Conservation (phyloP, 2,113 vertebrate genomes). For the Muscicapa adusta region DNA sequence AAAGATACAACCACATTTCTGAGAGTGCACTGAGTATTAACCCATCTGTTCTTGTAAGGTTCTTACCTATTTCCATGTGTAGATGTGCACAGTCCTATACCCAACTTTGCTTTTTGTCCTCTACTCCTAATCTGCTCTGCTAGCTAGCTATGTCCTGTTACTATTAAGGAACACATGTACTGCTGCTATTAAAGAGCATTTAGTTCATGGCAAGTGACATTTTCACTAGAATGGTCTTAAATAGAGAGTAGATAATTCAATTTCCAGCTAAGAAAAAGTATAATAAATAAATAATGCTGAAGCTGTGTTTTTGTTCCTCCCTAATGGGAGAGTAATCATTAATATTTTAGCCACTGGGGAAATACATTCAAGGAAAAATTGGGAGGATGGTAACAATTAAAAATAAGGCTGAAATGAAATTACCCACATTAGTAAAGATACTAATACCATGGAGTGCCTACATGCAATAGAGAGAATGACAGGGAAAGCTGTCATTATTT, state of each 20-base stretch:
- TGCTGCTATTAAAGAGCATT: not conserved
- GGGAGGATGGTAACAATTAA: not conserved
- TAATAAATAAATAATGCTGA: conserved; percentile 48
- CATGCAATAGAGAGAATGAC: not conserved
- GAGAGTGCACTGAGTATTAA: not conserved
- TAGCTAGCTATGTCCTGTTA: not conserved
- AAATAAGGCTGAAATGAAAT: not conserved
- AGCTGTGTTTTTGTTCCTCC: not conserved
- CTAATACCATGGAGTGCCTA: not conserved
- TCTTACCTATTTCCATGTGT: not conserved
- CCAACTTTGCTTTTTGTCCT: not conserved
- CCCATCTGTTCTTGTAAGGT: not conserved
- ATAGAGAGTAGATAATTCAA: not conserved
- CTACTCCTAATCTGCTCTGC: not conserved
- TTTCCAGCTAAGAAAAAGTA: conserved; percentile 43
- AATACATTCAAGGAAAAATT: not conserved
- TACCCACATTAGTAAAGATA: not conserved
- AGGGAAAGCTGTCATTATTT: not conserved
- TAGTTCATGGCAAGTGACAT: not conserved
- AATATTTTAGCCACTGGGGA: not conserved
- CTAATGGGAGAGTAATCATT: not conserved
- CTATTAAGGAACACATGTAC: not conserved
- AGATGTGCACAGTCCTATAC: not conserved
- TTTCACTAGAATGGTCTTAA: conserved; percentile 25
- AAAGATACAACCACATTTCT: not conserved